A percentile compares a stretch with the other conserved stretches of the same genome.
Conservation (phyloP, 2,797 vertebrate species). For the Anomalospiza imberbis region DNA sequence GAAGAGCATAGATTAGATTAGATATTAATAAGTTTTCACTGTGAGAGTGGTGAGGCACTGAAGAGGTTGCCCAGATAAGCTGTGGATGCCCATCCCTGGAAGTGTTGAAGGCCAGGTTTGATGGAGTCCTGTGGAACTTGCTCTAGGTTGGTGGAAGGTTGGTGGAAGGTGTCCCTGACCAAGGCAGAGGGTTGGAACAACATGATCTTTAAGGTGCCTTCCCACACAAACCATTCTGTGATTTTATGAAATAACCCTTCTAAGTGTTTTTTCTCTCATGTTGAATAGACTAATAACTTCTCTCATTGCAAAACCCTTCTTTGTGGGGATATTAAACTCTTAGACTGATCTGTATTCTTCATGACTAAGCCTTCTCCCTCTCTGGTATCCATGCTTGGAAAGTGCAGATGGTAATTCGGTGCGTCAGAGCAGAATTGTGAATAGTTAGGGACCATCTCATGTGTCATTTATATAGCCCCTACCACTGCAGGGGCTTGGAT, state of each 20-base stretch:
- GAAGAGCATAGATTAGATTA: background rate
- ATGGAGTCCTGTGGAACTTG: background rate
- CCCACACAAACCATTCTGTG: background rate
- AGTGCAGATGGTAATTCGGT: background rate
- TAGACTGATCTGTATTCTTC: background rate
- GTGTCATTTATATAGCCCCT: background rate
- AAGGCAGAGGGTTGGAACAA: background rate
- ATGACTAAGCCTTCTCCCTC: background rate
- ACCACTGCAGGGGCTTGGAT: background rate
- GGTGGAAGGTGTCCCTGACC: background rate
- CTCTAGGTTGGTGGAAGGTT: too few species aligned
- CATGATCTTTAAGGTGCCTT: background rate
- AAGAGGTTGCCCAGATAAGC: background rate
- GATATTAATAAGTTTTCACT: background rate
- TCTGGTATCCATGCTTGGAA: background rate
- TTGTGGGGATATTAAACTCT: background rate
- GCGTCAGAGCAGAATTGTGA: background rate
- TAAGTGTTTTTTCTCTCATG: accelerated
- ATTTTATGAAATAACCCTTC: background rate
- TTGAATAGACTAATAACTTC: background rate
- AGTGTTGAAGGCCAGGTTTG: background rate
- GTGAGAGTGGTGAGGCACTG: background rate
- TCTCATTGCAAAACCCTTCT: background rate
- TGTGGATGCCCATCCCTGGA: background rate
- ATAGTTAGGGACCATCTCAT: background rate